A percentile compares a stretch with the other conserved stretches of the same genome.
Evolutionary conservation across 2,797 vertebrate species (phyloP).

Genomic region (Sarcoramphus papa): DNA sequence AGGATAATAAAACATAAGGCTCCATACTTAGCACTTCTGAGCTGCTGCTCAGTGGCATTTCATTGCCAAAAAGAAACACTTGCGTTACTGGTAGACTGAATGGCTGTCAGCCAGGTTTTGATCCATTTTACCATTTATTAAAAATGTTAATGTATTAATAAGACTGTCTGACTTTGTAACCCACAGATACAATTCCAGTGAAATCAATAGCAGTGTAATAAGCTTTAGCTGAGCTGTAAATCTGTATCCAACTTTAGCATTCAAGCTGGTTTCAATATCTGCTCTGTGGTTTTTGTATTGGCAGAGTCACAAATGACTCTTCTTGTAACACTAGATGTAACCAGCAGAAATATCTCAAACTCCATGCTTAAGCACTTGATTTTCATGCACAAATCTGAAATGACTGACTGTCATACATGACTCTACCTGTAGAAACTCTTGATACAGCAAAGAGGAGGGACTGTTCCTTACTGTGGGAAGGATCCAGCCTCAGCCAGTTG

Average conservation of each 20-base stretch:
- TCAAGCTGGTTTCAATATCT: not conserved
- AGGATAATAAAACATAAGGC: not conserved
- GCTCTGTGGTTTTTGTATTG: not conserved
- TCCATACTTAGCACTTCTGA: not conserved
- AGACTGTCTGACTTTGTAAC: not conserved
- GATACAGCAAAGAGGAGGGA: not conserved
- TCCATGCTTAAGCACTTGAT: not conserved
- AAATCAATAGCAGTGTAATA: not conserved
- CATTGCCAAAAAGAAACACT: not conserved
- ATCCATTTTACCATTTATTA: not conserved
- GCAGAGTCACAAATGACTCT: not conserved
- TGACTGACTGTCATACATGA: fast-evolving
- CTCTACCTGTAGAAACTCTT: not conserved
- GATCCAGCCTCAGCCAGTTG: not conserved
- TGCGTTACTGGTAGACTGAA: not conserved
- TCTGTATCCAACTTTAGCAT: not conserved
- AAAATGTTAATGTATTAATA: slow-evolving; percentile 4
- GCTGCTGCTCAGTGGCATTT: not conserved
- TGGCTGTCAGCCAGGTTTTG: not conserved
- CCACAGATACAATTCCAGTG: not conserved
- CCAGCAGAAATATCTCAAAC: not conserved
- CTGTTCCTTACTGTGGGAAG: not conserved
- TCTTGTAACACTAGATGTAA: not conserved
- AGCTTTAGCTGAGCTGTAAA: slow-evolving; percentile 13
- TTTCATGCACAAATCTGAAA: not conserved